Conservation (phyloP, 2,113 vertebrate genomes). For the Gila orcuttii region DNA sequence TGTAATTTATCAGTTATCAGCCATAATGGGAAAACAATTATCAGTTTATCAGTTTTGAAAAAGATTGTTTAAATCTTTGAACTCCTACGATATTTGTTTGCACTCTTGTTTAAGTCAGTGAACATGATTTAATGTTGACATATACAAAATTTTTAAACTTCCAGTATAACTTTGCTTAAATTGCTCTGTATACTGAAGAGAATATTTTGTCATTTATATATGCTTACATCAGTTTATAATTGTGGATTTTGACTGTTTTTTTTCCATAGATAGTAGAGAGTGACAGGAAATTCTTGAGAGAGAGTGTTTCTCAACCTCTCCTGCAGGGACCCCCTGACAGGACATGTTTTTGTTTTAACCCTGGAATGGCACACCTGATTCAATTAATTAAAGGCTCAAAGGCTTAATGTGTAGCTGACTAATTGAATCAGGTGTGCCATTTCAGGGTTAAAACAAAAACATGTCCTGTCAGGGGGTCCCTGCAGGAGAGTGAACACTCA, state of each 20-base stretch:
- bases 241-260: neutral
- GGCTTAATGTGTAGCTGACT: too few relatives aligned
- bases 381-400: too few relatives aligned
- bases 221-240: neutral
- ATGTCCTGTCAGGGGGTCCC: too few relatives aligned
- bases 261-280: neutral
- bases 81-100: neutral
- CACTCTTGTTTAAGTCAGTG: constrained; percentile 5
- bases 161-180: neutral
- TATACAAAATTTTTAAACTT: neutral
- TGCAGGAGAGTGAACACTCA: constrained; percentile 1
- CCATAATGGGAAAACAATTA: neutral
- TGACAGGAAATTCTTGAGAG: constrained; percentile 10
- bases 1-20: neutral
- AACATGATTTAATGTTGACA: constrained; percentile 30
- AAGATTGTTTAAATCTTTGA: too few relatives aligned
- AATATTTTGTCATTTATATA: neutral
- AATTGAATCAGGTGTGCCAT: too few relatives aligned
- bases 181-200: neutral
- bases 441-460: too few relatives aligned
- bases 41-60: too few relatives aligned
- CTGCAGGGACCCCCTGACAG: too few relatives aligned
- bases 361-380: too few relatives aligned
- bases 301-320: too few relatives aligned
- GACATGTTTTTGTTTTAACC: too few relatives aligned